Percentiles rank a stretch among this genome's conserved stretches.
Conservation (phyloP, 2,888 invertebrate genomes). For the Caenorhabditis afra region DNA sequence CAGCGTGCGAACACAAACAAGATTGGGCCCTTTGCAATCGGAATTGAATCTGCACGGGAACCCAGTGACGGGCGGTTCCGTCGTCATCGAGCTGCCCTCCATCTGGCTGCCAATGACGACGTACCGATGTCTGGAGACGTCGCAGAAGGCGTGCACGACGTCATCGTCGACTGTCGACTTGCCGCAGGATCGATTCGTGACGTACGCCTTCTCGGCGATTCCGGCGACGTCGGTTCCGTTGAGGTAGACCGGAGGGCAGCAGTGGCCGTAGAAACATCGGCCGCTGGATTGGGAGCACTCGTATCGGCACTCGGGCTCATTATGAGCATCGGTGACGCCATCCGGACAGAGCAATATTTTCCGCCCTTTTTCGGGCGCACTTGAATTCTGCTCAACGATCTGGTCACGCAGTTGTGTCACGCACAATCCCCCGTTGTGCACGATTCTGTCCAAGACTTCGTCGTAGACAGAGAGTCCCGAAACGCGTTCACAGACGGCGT, state of each 20-base stretch:
- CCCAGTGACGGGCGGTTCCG: not conserved
- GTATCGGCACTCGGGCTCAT: not conserved
- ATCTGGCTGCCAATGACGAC: conserved; percentile 17
- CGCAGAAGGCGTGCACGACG: conserved; percentile 6
- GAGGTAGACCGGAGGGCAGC: not conserved
- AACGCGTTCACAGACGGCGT: not conserved
- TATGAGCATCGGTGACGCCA: conserved; percentile 12
- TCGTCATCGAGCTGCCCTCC: not conserved
- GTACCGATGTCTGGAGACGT: not conserved
- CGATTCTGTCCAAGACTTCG: not conserved
- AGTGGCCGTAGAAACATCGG: not conserved
- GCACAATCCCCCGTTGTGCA: not conserved
- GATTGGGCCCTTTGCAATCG: not conserved
- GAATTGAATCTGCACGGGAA: not conserved
- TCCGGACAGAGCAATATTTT: conserved; percentile 16
- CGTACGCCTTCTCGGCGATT: not conserved
- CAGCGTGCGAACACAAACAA: conserved; percentile 3
- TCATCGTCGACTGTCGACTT: not conserved
- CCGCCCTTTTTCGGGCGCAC: too few species aligned
- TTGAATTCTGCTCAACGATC: too few species aligned
- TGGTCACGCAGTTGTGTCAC: too few species aligned
- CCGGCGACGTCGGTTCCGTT: not conserved
- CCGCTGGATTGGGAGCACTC: not conserved
- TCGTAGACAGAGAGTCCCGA: not conserved
- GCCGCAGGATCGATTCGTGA: conserved; percentile 3